Conservation (phyloP, 2,888 invertebrate genomes). For the Orthonychiurus folsomi region DNA sequence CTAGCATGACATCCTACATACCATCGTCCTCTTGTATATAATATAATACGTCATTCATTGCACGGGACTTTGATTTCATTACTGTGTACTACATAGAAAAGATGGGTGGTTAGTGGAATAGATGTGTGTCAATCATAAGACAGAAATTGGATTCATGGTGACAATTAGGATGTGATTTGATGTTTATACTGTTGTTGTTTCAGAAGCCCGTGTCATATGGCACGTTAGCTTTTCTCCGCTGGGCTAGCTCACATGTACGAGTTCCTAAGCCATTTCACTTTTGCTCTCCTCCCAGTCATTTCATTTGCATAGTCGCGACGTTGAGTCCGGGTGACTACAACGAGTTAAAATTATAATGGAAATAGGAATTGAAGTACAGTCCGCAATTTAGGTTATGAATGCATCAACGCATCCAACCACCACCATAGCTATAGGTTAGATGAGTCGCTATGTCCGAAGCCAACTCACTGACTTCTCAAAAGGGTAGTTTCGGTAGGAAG, state of each 20-base stretch:
- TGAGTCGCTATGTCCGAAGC: no score
- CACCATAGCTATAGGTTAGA: no score
- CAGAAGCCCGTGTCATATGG: background rate
- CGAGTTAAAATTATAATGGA: background rate
- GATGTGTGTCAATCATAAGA: background rate
- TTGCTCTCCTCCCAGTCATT: no score
- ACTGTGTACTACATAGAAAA: background rate
- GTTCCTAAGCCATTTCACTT: no score
- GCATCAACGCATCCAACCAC: background rate
- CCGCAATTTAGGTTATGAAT: background rate
- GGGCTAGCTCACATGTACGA: no score
- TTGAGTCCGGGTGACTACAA: background rate
- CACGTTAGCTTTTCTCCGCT: background rate
- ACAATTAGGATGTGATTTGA: background rate
- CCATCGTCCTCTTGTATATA: background rate
- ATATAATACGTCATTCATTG: background rate
- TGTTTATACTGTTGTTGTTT: background rate
- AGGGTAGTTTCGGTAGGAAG: no score
- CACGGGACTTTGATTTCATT: background rate
- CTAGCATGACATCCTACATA: no score
- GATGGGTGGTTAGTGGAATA: background rate
- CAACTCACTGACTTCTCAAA: no score
- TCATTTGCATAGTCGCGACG: no score
- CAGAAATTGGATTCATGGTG: background rate
- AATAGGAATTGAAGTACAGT: background rate